Evolutionary conservation across 2,797 vertebrate species (phyloP).

Genomic region (Sphaeramia orbicularis): DNA sequence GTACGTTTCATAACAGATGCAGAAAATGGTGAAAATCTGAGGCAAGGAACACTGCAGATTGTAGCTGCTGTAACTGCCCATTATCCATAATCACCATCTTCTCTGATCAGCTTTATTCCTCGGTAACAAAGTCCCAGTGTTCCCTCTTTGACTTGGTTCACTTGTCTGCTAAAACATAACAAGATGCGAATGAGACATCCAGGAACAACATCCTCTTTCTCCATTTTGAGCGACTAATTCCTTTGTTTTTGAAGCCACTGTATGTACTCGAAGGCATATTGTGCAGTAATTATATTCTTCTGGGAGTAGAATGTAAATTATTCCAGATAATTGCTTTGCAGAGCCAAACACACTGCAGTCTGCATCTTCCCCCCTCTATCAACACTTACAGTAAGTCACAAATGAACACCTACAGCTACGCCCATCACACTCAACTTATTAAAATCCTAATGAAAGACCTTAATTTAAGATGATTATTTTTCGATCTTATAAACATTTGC

Average conservation of each 20-base stretch:
- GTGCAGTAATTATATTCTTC: constrained; percentile 58
- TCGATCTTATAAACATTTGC: constrained; percentile 9
- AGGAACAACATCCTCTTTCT: constrained; percentile 2
- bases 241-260: constrained; percentile 45
- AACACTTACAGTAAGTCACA: constrained; percentile 22
- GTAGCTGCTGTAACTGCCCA: constrained; percentile 28
- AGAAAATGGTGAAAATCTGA: constrained; percentile 21
- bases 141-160: too few species aligned
- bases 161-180: constrained; percentile 12
- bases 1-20: neutral
- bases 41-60: constrained; percentile 37
- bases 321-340: constrained; percentile 65
- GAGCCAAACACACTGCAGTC: constrained; percentile 32
- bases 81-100: constrained; percentile 40
- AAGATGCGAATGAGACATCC: constrained; percentile 13
- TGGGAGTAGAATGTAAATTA: constrained; percentile 56
- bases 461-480: constrained; percentile 19
- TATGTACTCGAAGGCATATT: constrained; percentile 49
- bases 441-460: constrained; percentile 13
- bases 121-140: too few species aligned
- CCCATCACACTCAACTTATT: constrained; percentile 32
- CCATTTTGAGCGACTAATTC: constrained; percentile 34
- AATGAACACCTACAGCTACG: constrained; percentile 22
- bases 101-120: constrained; percentile 40
- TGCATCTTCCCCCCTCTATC: constrained; percentile 41